Evolutionary conservation across 2,888 invertebrate genomes (phyloP), one percentile per base, ranked within the genome.

Genomic region (Caenorhabditis doughertyi): DNA sequence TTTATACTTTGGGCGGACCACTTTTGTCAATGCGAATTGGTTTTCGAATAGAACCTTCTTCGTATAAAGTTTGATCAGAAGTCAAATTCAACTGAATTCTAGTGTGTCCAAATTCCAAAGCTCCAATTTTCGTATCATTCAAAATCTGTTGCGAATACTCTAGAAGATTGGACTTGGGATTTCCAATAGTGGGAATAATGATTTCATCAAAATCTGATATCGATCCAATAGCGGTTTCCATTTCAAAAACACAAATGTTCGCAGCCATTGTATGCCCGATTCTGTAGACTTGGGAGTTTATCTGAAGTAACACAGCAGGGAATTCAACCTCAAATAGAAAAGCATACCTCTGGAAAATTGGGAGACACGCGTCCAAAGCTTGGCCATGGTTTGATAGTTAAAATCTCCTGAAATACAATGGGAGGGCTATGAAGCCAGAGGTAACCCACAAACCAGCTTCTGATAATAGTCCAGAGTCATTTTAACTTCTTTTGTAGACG

Each of bases 141-240:
- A 71, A 16, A 11, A 23, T 8, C 7, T 47, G 3, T 21, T n/a
- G 27, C 0, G 35, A 47, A 16, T 5, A 44, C 11, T 3, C 7
- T 2, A 58, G 16, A 23, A 60, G 23, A 25, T 42, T 25, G 11
- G 58, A n/a, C n/a, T n/a, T n/a, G n/a, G n/a, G n/a, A n/a, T n/a
- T n/a, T n/a, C 58, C 70, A 23, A 5, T 23, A 13, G 29, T 56
- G 2, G 70, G 47, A 1, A 81, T 42, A 16, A 86, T 79, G 9
- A 87, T n/a, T 42, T 87, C 87, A 56, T 87, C 87, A 25, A 87
- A 70, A 49, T 87, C 87, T 1, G 86, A 83, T 13, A 83, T 23
- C 3, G 83, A 62, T 39, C 64, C 81, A 18, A 81, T 58, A 9
- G 74, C 51, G 3, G 83, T 72, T 27, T 27, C 53, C 18, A 76